Conservation (phyloP, 2,797 vertebrate species). For the Neomorphus geoffroyi region DNA sequence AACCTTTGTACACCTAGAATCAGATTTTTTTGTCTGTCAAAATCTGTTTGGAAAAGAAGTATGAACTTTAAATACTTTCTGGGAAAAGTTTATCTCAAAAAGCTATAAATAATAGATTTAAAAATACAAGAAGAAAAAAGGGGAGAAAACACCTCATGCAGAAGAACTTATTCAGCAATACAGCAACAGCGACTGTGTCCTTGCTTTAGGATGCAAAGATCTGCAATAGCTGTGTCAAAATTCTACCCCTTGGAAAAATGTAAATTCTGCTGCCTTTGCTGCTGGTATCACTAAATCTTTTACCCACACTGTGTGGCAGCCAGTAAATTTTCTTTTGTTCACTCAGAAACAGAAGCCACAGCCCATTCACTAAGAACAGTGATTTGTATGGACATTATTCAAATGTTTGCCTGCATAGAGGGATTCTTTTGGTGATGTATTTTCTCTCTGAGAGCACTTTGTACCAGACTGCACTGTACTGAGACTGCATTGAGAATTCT, state of each 20-base stretch:
- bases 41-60: background rate
- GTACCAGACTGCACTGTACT: background rate
- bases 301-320: background rate
- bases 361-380: background rate
- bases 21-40: background rate
- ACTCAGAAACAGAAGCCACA: constrained; percentile 5
- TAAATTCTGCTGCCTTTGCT: background rate
- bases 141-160: fast-evolving
- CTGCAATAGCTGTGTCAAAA: background rate
- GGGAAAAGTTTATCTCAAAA: background rate
- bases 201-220: background rate
- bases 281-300: constrained; percentile 4
- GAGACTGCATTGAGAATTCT: background rate
- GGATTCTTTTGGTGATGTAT: background rate
- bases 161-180: background rate
- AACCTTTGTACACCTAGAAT: background rate
- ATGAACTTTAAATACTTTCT: background rate
- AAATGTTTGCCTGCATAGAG: background rate
- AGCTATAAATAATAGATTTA: background rate
- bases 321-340: constrained; percentile 25
- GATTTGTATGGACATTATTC: background rate
- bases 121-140: background rate
- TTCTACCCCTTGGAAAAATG: background rate
- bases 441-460: background rate
- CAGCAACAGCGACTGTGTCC: background rate